Percentiles rank a stretch among this genome's conserved stretches.
Evolutionary conservation across 2,888 invertebrate genomes (phyloP).

Genomic region (Synanthedon andrenaeformis): DNA sequence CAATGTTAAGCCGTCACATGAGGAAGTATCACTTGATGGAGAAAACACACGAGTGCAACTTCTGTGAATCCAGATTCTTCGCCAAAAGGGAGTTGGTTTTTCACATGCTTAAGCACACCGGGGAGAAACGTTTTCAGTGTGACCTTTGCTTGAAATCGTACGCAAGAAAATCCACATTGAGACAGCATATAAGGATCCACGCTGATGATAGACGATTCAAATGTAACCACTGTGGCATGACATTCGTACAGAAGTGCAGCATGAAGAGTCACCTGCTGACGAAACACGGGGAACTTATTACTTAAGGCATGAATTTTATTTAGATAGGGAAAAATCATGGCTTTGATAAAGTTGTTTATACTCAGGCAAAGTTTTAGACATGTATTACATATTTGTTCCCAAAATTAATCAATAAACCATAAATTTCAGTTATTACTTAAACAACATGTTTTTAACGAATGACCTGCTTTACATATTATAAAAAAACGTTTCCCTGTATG

Average conservation of each 20-base stretch:
- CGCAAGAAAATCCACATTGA: conserved; percentile 14
- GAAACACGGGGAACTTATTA: not conserved
- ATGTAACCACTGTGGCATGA: conserved; percentile 36
- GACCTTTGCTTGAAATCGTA: conserved; percentile 30
- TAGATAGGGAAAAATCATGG: no score
- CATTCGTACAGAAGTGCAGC: conserved; percentile 22
- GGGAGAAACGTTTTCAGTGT: conserved; percentile 32
- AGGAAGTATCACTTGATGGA: conserved; percentile 16
- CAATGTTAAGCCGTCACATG: conserved; percentile 10
- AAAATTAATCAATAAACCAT: no score
- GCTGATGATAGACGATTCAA: conserved; percentile 13
- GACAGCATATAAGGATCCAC: conserved; percentile 18
- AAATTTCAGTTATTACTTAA: no score
- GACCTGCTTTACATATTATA: no score
- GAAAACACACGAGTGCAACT: conserved; percentile 12
- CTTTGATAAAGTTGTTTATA: no score
- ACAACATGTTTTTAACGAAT: no score
- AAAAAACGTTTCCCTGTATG: no score
- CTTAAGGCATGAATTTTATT: not conserved
- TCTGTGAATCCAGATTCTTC: conserved; percentile 30
- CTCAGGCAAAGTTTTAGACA: no score
- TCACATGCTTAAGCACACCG: conserved; percentile 40
- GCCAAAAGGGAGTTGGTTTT: conserved; percentile 28
- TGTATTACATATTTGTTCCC: no score
- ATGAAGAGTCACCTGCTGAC: conserved; percentile 3